Evolutionary conservation across 2,113 vertebrate species (phyloP).

Genomic region (Megalops atlanticus): DNA sequence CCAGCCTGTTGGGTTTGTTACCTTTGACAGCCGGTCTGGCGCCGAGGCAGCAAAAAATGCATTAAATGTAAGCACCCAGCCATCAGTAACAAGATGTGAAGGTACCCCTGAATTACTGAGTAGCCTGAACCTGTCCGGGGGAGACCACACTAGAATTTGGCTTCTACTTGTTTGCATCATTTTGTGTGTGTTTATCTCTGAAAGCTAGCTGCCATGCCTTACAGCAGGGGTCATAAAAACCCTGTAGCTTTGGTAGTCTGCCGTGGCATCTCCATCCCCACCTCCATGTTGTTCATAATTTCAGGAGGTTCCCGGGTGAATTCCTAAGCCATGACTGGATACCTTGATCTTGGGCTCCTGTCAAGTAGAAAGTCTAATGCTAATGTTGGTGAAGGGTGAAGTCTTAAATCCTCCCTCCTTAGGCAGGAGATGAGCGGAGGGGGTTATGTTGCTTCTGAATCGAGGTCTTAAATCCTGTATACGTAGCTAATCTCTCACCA

Average conservation of each 20-base stretch:
- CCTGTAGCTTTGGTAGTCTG: no score
- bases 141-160: not conserved
- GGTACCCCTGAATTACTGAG: not conserved
- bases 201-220: no score
- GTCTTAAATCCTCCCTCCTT: not conserved
- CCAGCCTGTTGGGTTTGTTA: constrained; percentile 98
- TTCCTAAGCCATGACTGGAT: not conserved
- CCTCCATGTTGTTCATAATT: not conserved
- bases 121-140: not conserved
- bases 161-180: not conserved
- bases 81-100: constrained; percentile 23
- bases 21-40: constrained; percentile 92
- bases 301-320: not conserved
- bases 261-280: no score
- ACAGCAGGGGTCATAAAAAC: no score
- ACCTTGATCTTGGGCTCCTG: not conserved
- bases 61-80: constrained; percentile 83
- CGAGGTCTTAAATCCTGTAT: no score
- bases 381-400: not conserved
- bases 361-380: not conserved
- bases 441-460: not conserved
- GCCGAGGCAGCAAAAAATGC: constrained; percentile 97
- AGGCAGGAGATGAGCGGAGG: not conserved
- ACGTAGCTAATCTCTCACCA: no score
- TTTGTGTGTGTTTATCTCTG: not conserved